These are phyloP conservation scores for Philotrypesis tridentata DNA, from an alignment of 1,140 invertebrate species.

Conservation along the genomic window DNA sequence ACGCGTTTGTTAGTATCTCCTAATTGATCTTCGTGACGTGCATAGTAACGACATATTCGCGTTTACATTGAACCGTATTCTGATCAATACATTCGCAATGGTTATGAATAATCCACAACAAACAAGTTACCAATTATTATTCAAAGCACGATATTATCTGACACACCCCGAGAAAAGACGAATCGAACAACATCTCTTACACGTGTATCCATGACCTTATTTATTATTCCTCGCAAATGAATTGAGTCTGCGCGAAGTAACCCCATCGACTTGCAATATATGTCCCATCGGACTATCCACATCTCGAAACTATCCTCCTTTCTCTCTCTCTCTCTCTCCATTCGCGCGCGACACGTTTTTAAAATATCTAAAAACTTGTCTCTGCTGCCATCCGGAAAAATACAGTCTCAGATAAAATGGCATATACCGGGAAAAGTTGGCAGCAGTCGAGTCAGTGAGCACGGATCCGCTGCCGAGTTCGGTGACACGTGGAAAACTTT, in stretches of 20 bases:
- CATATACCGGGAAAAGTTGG: neutral
- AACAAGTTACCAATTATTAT: too few species aligned
- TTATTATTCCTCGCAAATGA: neutral
- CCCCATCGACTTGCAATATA: neutral
- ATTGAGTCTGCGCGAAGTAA: neutral
- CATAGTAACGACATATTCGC: too few species aligned
- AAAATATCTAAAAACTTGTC: slow-evolving; percentile 14
- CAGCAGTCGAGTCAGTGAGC: neutral
- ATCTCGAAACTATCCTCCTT: neutral
- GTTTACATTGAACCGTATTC: too few species aligned
- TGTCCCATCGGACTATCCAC: neutral
- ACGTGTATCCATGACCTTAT: neutral
- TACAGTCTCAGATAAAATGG: neutral
- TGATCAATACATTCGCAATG: too few species aligned
- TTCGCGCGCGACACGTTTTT: neutral
- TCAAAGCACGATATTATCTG: too few species aligned
- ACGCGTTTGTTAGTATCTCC: too few species aligned
- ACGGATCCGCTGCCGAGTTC: neutral
- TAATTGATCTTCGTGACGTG: too few species aligned
- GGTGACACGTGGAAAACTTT: slow-evolving; percentile 6
- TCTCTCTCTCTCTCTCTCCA: neutral
- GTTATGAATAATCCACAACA: too few species aligned
- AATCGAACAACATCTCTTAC: neutral
- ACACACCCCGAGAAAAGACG: too few species aligned
- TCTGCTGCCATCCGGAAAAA: neutral